Evolutionary conservation across 2,113 vertebrate genomes (phyloP).

Genomic region (Catharus minimus): DNA sequence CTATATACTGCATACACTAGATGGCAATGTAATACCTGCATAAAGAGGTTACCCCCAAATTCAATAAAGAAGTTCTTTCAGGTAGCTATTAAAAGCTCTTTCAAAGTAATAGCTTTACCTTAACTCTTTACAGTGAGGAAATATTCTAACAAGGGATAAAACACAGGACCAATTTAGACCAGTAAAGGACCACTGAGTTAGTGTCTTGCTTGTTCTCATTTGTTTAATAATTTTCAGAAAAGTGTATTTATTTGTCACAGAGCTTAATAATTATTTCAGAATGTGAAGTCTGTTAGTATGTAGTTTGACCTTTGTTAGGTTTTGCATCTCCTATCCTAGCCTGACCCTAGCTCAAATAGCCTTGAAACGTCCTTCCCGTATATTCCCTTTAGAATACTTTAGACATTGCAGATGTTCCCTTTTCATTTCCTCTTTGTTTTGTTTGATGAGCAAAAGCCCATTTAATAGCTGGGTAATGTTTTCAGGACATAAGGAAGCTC

Average conservation of each 20-base stretch:
- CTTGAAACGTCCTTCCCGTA: conserved; percentile 14
- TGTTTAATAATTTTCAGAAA: not conserved
- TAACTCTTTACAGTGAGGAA: not conserved
- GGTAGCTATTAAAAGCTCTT: not conserved
- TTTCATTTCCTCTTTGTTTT: conserved; percentile 20
- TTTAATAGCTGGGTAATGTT: not conserved
- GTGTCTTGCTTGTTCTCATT: not conserved
- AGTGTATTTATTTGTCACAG: not conserved
- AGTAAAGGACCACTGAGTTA: not conserved
- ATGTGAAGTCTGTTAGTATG: not conserved
- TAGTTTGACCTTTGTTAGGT: not conserved
- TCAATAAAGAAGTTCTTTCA: not conserved
- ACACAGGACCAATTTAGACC: not conserved
- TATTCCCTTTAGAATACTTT: conserved; percentile 29
- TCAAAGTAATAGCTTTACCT: not conserved
- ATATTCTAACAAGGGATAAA: not conserved
- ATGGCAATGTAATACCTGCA: conserved; percentile 58
- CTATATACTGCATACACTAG: conserved; percentile 47
- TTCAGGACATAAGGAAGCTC: conserved; percentile 1
- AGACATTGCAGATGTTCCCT: conserved; percentile 37
- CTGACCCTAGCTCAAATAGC: conserved; percentile 28
- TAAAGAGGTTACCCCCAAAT: not conserved
- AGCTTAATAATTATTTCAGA: not conserved
- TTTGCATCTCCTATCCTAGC: conserved; percentile 5
- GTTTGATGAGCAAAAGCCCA: not conserved